Base-by-base conservation (phyloP, 2,113 vertebrate species). In the Calonectris borealis region DNA sequence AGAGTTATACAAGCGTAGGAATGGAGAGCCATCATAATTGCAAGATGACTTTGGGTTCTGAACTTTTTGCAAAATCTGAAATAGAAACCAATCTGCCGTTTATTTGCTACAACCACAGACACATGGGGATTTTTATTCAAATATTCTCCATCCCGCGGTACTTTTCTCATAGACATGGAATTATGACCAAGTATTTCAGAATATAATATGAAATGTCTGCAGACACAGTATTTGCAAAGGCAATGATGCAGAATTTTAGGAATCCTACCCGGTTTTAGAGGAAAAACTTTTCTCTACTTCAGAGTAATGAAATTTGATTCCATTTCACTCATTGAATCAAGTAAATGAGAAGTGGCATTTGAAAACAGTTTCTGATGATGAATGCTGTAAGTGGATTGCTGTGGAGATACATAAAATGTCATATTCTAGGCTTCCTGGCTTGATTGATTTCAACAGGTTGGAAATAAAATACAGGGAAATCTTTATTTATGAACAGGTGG, bases 401-500 rank as follows among this genome's bases (percentile, higher is more conserved):
- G 55, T 86, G 65, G 94, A 97, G 86, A 96, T 44, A 94, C 62
- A 92, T 82, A 93, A 95, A 95, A 96, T 84, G 73, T 79, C 88
- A 96, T 94, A 96, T 93, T 82, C 86, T 58, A 82, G 81, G 57
- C 90, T 94, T 95, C 54, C 60, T 93, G 69, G 52, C 26, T 82
- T 95, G 90, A 97, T 84, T 97, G 86, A 93, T 98, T 97, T 97
- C 82, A 96, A 86, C 38, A 55, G 29, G 61, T 93, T 92, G 86
- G 55, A 95, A 97, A 96, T 96, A 95, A 96, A 97, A 94, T 87
- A 78, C 20, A 83, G 40, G 64, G 49, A 95, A 90, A 95, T 93
- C 58, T 91, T 95, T 95, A 97, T 86, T 96, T 96, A 97, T 14
- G 16, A 96, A 97, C 71, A 94, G 76, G 89, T 18, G 6, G 29